Evolutionary conservation across 2,888 invertebrate genomes (phyloP).

Genomic region (Ectemnius lituratus): DNA sequence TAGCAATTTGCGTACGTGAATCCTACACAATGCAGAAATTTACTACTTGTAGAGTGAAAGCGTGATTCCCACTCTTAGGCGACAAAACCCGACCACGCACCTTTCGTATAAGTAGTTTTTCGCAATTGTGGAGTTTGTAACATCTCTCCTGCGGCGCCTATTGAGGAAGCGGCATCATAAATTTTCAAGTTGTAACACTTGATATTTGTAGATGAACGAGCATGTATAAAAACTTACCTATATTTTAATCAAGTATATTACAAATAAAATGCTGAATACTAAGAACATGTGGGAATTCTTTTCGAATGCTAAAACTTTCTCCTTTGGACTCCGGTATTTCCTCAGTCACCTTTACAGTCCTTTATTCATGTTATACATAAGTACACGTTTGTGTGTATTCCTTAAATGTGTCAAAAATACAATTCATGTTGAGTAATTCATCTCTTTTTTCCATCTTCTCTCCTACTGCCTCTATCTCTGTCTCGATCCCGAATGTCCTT

Average conservation of each 20-base stretch:
- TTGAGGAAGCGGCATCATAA: not conserved
- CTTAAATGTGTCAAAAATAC: conserved; percentile 20
- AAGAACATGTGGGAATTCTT: not conserved
- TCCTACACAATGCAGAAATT: not conserved
- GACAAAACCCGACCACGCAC: not conserved
- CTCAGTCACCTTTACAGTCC: not conserved
- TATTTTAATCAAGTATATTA: conserved; percentile 3
- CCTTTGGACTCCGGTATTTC: not conserved
- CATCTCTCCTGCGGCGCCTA: conserved; percentile 2
- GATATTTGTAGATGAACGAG: not conserved
- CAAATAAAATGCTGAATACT: not conserved
- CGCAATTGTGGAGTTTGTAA: not conserved
- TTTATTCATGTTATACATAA: not conserved
- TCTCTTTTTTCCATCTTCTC: conserved; percentile 37
- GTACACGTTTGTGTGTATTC: conserved; percentile 18
- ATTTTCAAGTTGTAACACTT: not conserved
- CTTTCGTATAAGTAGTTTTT: not conserved
- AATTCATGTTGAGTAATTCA: conserved; percentile 31
- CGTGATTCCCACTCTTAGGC: not conserved
- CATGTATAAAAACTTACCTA: conserved; percentile 5
- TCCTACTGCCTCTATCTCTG: conserved; percentile 30
- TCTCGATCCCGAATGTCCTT: conserved; percentile 41
- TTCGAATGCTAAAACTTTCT: not conserved
- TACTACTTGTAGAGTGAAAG: not conserved
- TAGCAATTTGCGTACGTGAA: not conserved